A percentile compares a stretch with the other conserved stretches of the same genome.
phyloP scores from a whole-genome alignment of 2,113 vertebrate genomes.

The Crotalus tigris region DNA sequence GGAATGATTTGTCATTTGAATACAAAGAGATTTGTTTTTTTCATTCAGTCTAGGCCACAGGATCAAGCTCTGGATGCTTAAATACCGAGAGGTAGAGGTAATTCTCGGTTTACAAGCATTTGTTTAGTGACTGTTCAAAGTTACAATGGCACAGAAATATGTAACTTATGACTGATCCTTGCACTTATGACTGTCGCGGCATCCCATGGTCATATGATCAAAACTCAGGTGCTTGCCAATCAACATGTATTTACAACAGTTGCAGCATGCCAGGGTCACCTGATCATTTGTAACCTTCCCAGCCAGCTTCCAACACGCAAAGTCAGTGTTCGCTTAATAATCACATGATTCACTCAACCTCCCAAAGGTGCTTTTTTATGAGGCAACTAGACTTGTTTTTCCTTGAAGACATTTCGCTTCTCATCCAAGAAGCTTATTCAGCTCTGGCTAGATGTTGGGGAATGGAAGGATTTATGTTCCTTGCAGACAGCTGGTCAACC shows the following conservation, averaged over 20 bases:
- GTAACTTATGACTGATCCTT: neutral
- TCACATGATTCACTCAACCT: neutral
- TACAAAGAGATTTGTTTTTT: neutral
- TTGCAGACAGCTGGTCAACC: too few relatives aligned
- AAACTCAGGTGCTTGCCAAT: neutral
- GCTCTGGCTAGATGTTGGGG: too few relatives aligned
- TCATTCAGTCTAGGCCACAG: neutral
- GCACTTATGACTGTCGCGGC: neutral
- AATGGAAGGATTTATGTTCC: too few relatives aligned
- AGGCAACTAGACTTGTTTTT: too few relatives aligned
- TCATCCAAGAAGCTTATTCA: too few relatives aligned
- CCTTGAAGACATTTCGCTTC: too few relatives aligned
- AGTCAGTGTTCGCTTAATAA: neutral
- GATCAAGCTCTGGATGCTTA: neutral
- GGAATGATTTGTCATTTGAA: neutral
- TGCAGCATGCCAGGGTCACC: neutral
- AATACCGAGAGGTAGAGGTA: neutral
- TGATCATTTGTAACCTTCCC: neutral
- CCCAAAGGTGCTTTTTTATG: too few relatives aligned
- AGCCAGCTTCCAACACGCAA: neutral
- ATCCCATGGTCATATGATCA: neutral
- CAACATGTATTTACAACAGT: neutral
- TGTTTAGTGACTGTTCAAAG: neutral
- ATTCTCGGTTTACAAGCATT: neutral
- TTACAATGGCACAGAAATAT: neutral